A percentile compares a stretch with the other conserved stretches of the same genome.
phyloP scores from a whole-genome alignment of 2,888 invertebrate species.

The Amaurobius ferox region DNA sequence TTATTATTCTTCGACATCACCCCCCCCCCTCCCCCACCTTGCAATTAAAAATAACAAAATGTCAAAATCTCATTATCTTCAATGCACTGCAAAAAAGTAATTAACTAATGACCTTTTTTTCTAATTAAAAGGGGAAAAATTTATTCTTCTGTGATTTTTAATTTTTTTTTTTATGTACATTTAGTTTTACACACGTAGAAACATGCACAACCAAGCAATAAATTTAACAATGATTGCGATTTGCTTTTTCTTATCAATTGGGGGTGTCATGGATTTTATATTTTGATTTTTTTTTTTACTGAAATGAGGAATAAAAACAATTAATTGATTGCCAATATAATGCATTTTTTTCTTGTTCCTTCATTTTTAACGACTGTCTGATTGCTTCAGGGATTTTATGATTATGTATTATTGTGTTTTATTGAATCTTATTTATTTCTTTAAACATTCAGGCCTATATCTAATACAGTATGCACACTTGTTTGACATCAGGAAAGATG shows the following conservation, averaged over 20 bases:
- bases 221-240: neutral
- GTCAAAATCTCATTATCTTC: conserved; percentile 61
- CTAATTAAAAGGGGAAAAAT: conserved; percentile 41
- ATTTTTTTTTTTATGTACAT: neutral
- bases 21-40: neutral
- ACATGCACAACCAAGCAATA: neutral
- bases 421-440: neutral
- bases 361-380: neutral
- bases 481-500: too few species aligned
- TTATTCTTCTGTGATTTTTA: neutral
- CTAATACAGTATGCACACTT: too few species aligned
- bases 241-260: neutral
- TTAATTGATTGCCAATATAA: neutral
- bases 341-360: neutral
- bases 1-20: neutral
- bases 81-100: conserved; percentile 49
- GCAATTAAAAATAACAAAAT: conserved; percentile 5
- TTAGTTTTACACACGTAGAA: conserved; percentile 3
- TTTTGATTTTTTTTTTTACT: neutral
- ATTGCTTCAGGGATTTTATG: neutral
- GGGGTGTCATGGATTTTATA: neutral
- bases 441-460: too few species aligned
- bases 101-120: conserved; percentile 64
- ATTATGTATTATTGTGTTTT: neutral
- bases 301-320: neutral